Percentiles rank a stretch among this genome's conserved stretches.
phyloP scores from a whole-genome alignment of 1,140 invertebrate species.

The Orussus abietinus region DNA sequence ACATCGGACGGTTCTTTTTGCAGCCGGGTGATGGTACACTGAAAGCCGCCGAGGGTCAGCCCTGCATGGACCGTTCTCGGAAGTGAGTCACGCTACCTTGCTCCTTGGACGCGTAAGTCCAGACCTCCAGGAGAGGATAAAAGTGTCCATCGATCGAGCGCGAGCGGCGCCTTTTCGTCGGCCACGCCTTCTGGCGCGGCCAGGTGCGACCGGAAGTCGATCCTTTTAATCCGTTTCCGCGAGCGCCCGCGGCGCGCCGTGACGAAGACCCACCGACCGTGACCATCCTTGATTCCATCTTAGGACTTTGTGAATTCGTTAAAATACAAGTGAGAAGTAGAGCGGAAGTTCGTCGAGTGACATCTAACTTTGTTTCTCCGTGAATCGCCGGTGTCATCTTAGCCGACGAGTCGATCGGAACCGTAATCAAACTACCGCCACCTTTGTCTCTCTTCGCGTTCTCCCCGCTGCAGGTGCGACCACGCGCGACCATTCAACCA shows the following conservation, averaged over 20 bases:
- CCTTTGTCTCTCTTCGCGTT: no score
- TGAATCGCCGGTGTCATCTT: no score
- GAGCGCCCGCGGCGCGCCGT: conserved; percentile 26
- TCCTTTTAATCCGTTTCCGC: conserved; percentile 28
- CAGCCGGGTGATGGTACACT: conserved; percentile 33
- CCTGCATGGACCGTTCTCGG: conserved; percentile 36
- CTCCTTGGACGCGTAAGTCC: neutral
- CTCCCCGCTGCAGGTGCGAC: no score
- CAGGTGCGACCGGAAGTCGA: conserved; percentile 24
- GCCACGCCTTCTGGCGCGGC: conserved; percentile 13
- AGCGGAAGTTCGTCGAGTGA: no score
- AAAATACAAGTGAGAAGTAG: no score
- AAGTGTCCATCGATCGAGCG: no score
- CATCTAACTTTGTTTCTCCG: no score
- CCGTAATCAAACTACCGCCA: no score
- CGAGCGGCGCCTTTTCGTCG: no score
- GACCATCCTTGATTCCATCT: conserved; percentile 22
- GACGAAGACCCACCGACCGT: conserved; percentile 35
- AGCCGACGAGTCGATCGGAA: no score
- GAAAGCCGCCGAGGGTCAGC: conserved; percentile 22
- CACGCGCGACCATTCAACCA: no score
- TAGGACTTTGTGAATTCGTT: no score
- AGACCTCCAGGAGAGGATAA: neutral
- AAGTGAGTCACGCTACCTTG: conserved; percentile 29
- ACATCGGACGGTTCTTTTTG: conserved; percentile 1